phyloP scores from a whole-genome alignment of 53 echinoderm and acorn worm species.

The Astropecten irregularis region DNA sequence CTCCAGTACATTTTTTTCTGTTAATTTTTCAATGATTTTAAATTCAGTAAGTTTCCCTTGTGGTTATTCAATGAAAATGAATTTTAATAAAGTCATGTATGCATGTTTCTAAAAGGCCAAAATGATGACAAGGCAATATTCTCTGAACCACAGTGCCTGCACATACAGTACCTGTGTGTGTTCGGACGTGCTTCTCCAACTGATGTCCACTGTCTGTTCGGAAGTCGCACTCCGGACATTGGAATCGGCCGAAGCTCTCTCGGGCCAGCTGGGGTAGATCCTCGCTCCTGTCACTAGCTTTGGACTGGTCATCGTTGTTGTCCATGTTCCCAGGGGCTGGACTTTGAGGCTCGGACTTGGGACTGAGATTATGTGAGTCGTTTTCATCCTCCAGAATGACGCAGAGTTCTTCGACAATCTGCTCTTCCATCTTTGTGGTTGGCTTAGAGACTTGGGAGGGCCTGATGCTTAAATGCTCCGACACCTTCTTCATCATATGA shows the following conservation, averaged over 20 bases:
- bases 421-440: slow-evolving; percentile 33
- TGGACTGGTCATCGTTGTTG: not conserved
- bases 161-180: slow-evolving; percentile 73
- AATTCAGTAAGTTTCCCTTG: no score
- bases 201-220: slow-evolving; percentile 38
- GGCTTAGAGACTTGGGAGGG: no score
- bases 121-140: no score
- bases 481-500: no score
- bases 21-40: no score
- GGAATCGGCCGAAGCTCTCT: slow-evolving; percentile 19
- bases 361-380: slow-evolving; percentile 36
- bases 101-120: no score
- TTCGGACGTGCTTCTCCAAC: slow-evolving; percentile 63
- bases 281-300: slow-evolving; percentile 8
- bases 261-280: not conserved
- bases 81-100: no score
- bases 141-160: no score
- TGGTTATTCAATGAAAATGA: no score
- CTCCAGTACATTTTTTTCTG: no score
- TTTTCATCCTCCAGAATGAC: slow-evolving; percentile 45
- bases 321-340: slow-evolving; percentile 16
- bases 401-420: slow-evolving; percentile 22
- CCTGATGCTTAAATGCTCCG: no score
- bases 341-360: slow-evolving; percentile 50
- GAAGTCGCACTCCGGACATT: slow-evolving; percentile 64